Conservation (phyloP, 2,113 vertebrate genomes). For the Gorsachius goisagi region DNA sequence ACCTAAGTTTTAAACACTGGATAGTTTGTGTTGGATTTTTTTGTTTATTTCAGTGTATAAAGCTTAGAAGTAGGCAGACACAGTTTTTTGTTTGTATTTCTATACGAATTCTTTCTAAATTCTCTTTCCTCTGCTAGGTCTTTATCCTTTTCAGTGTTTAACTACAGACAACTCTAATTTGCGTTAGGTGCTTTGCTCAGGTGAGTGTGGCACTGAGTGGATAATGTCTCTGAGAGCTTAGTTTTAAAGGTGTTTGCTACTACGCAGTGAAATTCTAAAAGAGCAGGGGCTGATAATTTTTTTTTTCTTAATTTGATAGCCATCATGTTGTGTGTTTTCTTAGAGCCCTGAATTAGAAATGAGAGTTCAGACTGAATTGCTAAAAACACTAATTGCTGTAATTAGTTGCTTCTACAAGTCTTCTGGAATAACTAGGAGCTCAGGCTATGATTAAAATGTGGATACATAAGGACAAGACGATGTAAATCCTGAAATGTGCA, state of each 20-base stretch:
- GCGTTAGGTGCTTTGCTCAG: background rate
- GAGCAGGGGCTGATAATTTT: background rate
- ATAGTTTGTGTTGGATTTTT: background rate
- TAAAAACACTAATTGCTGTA: background rate
- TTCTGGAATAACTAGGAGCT: background rate
- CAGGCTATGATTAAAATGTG: background rate
- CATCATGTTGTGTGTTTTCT: background rate
- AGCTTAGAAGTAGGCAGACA: background rate
- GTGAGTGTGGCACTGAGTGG: background rate
- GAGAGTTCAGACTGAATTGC: background rate
- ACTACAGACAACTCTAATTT: background rate
- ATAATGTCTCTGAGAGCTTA: background rate
- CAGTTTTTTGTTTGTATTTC: background rate
- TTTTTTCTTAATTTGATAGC: background rate
- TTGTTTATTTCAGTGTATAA: background rate
- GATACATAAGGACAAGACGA: background rate
- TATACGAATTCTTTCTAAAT: background rate
- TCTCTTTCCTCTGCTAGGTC: background rate
- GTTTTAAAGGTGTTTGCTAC: background rate
- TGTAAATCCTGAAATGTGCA: background rate
- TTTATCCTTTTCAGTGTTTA: background rate
- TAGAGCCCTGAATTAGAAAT: background rate
- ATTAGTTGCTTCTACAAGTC: background rate
- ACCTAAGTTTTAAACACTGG: background rate
- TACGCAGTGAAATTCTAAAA: background rate